A percentile compares a stretch with the other conserved stretches of the same genome.
Evolutionary conservation across 2,888 invertebrate species (phyloP).

Genomic region (Microchrysa polita): DNA sequence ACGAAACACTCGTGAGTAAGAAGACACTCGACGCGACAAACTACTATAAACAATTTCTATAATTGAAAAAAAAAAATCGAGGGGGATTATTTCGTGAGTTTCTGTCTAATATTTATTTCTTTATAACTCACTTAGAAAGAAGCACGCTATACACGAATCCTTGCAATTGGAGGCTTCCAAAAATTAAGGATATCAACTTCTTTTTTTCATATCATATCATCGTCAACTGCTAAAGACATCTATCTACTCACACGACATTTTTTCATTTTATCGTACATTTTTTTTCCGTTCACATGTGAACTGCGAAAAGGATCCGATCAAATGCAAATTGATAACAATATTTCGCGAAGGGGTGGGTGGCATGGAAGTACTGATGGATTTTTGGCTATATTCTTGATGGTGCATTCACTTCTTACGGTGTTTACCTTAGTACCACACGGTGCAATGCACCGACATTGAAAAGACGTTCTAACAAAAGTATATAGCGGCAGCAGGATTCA

Average conservation of each 20-base stretch:
- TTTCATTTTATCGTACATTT: constrained; percentile 7
- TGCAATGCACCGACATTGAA: constrained; percentile 7
- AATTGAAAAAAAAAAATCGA: background rate
- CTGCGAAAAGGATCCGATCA: background rate
- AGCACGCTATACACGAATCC: background rate
- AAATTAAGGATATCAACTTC: background rate
- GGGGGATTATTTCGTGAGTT: background rate
- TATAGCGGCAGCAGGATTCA: background rate
- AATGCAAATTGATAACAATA: background rate
- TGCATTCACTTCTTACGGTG: background rate
- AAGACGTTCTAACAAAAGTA: background rate
- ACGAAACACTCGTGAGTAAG: background rate
- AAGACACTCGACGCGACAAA: background rate
- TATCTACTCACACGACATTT: background rate
- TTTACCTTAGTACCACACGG: constrained; percentile 12
- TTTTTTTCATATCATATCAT: background rate
- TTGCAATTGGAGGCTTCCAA: background rate
- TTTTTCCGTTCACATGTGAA: background rate
- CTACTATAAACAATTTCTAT: background rate
- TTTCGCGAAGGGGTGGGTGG: background rate
- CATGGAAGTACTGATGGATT: no score
- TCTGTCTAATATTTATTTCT: background rate
- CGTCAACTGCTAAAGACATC: background rate
- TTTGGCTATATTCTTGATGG: no score
- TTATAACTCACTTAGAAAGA: constrained; percentile 4